Evolutionary conservation across 1,140 invertebrate species (phyloP).

Genomic region (Brachionus paranguensis): DNA sequence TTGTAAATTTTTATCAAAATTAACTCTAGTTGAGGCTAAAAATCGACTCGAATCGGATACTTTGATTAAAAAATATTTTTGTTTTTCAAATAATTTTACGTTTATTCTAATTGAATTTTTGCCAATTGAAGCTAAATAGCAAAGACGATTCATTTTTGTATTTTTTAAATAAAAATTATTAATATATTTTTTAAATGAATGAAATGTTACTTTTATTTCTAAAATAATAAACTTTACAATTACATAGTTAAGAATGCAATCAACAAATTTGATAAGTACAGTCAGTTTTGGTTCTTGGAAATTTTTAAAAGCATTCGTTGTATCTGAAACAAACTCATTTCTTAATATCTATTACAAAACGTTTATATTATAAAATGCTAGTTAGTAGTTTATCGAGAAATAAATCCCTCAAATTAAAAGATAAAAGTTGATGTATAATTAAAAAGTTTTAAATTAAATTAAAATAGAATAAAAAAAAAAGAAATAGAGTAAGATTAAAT

Average conservation of each 20-base stretch:
- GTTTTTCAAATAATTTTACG: not conserved
- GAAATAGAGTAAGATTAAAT: too few relatives aligned
- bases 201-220: not conserved
- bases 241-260: not conserved
- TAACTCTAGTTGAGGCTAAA: not conserved
- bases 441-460: too few relatives aligned
- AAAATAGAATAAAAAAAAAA: too few relatives aligned
- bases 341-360: not conserved
- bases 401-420: too few relatives aligned
- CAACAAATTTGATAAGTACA: too few relatives aligned
- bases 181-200: not conserved
- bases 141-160: not conserved
- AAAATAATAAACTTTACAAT: not conserved
- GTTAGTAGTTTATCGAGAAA: too few relatives aligned
- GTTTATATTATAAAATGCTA: too few relatives aligned
- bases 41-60: not conserved
- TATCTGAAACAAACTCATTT: too few relatives aligned
- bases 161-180: not conserved
- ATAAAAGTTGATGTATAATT: too few relatives aligned
- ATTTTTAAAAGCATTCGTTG: not conserved
- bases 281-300: too few relatives aligned
- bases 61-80: not conserved
- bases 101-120: not conserved
- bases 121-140: not conserved
- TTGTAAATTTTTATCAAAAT: not conserved